Conservation (phyloP, 2,113 vertebrate genomes). For the Phaethon lepturus region DNA sequence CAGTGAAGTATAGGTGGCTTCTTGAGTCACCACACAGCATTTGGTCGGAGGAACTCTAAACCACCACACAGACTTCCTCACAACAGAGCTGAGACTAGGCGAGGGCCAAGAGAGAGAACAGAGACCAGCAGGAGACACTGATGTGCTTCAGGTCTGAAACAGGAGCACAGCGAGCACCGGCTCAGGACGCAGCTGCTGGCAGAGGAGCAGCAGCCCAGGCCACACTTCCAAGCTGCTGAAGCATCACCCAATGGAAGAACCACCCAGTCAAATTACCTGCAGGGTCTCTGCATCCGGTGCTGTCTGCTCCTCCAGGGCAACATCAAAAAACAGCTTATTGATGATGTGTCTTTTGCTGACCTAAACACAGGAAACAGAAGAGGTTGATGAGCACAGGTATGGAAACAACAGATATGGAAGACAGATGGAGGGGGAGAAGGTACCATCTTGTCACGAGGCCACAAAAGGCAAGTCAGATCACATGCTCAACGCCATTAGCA, state of each 20-base stretch:
- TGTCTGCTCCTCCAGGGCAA: constrained; percentile 81
- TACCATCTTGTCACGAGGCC: background rate
- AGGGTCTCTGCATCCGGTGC: constrained; percentile 85
- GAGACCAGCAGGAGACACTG: background rate
- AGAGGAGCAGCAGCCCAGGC: background rate
- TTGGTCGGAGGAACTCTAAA: background rate
- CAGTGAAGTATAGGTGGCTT: background rate
- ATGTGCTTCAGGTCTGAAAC: background rate
- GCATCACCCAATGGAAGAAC: background rate
- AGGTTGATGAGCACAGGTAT: background rate
- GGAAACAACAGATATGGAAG: background rate
- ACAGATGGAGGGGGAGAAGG: background rate
- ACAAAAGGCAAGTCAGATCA: background rate
- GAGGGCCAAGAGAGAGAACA: background rate
- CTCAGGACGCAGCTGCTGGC: background rate
- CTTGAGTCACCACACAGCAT: background rate
- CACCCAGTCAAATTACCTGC: constrained; percentile 78
- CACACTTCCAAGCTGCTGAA: background rate
- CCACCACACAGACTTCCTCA: background rate
- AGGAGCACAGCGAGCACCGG: background rate
- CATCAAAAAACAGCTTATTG: constrained; percentile 91
- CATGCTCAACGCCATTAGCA: background rate
- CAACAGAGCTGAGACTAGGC: background rate
- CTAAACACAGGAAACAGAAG: constrained; percentile 70
- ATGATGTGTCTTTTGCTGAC: constrained; percentile 91